Evolutionary conservation across 2,113 vertebrate genomes (phyloP).

Genomic region (Myotis yumanensis): DNA sequence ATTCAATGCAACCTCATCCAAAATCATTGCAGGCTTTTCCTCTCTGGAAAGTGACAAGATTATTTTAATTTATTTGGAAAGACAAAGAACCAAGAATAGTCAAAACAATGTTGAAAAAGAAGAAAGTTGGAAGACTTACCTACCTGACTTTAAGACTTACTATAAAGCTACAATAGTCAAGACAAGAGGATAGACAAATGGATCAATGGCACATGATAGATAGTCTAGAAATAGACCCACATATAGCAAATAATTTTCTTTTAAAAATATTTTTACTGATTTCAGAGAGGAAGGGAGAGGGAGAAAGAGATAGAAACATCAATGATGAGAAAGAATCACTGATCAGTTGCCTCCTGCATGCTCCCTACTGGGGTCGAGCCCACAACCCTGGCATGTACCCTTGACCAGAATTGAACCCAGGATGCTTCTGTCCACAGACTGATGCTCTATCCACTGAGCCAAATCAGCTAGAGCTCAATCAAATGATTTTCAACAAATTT

Average conservation of each 20-base stretch:
- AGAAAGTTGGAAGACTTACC: not conserved
- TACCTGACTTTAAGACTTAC: slow-evolving; percentile 3
- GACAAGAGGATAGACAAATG: slow-evolving; percentile 12
- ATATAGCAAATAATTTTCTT: not conserved
- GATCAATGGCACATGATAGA: not conserved
- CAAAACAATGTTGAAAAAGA: not conserved
- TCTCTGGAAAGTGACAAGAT: not conserved
- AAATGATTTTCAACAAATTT: slow-evolving; percentile 27
- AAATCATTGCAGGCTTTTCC: not conserved
- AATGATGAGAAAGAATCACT: too few species aligned
- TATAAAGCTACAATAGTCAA: slow-evolving; percentile 30
- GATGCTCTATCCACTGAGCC: too few species aligned
- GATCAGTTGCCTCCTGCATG: too few species aligned
- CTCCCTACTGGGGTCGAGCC: too few species aligned
- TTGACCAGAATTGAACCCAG: too few species aligned
- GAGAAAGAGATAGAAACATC: too few species aligned
- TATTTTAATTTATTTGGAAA: slow-evolving; percentile 46
- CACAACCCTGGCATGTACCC: too few species aligned
- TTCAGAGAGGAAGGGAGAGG: too few species aligned
- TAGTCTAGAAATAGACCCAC: not conserved
- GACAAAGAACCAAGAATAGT: slow-evolving; percentile 2
- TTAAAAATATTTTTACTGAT: too few species aligned
- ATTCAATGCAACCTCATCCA: not conserved
- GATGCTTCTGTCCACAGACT: too few species aligned
- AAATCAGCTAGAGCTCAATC: not conserved